Conservation (phyloP, 92 coral and sea anemone genomes). For the Parazoanthus darwini region DNA sequence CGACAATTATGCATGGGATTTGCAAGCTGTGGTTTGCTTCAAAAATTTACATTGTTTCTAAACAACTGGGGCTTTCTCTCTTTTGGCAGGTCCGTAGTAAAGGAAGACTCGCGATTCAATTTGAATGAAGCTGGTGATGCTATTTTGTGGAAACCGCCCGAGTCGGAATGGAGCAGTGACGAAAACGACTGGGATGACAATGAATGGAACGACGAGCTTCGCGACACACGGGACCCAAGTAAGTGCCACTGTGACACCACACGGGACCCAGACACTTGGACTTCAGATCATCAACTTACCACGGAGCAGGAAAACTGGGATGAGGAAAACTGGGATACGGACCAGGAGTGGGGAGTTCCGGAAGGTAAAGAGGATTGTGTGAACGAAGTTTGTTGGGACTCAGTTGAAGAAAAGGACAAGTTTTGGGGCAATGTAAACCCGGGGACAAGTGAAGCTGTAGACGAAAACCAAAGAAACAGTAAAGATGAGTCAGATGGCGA, state of each 20-base stretch:
- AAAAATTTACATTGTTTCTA: not conserved
- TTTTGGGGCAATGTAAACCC: not conserved
- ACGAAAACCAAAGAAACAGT: not conserved
- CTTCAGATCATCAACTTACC: not conserved
- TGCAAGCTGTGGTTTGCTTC: not conserved
- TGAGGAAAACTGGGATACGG: not conserved
- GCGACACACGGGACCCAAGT: not conserved
- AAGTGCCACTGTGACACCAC: not conserved
- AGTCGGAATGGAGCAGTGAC: slow-evolving; percentile 65
- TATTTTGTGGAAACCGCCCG: slow-evolving; percentile 59
- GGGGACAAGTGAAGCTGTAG: not conserved
- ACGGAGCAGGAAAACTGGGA: not conserved
- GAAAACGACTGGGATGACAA: slow-evolving; percentile 45
- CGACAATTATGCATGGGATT: not conserved
- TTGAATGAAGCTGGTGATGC: slow-evolving; percentile 63
- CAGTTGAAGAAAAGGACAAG: slow-evolving; percentile 5
- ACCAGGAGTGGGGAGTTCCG: slow-evolving; percentile 9
- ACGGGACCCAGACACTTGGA: slow-evolving; percentile 2
- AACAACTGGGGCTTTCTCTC: not conserved
- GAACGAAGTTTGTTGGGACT: slow-evolving; percentile 19
- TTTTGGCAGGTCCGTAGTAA: slow-evolving; percentile 54
- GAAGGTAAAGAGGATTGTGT: not conserved
- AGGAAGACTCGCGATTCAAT: slow-evolving; percentile 44
- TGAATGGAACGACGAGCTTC: slow-evolving; percentile 38
- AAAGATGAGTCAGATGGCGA: not conserved